Base-by-base conservation (phyloP, 2,113 vertebrate species). In the Tupaia tana region DNA sequence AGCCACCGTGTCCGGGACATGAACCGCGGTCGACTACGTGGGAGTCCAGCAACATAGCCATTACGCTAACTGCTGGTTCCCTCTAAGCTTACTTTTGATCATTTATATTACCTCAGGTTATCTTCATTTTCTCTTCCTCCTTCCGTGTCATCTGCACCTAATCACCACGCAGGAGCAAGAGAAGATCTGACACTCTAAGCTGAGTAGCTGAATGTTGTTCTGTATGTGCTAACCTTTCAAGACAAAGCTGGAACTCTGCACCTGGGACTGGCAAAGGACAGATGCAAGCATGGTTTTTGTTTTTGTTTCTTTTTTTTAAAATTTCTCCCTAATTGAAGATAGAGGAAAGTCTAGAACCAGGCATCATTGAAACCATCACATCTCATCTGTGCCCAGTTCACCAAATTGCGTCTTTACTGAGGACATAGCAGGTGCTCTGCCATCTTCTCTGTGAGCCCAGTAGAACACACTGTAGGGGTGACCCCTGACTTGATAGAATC, bases 371-470 rank as follows among this genome's bases (percentile, higher is more conserved):
- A 80, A 34, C 12, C 29, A 20, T 27, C 58, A 34, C 29, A 27
- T 66, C 19, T 92, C 81, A 86, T 52, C 66, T 80, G 86, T 52
- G 92, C 87, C 66, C 78, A 90, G 9, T 80, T 90, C 78, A 87
- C 34, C 52, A 75, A 64, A 69, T 0, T 80, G 56, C 4, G 31
- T 80, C 73, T 56, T 80, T 31, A 64, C 11, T 31, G 61, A 7
- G n/a, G 18, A 86, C 81, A 63, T 52, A 58, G 16, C 7, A n/a
- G 24, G 79, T 12, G 24, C 79, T 93, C 87, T 20, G 14, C 43
- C 16, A 71, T n/a, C 7, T 25, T 8, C 16, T 74, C 25, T 63
- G 70, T 79, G 29, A 58, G 79, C 59, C 67, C 6, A 84, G 24
- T 15, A 70, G n/a, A 84, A 54, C 12, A 61, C 9, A 25, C 20